Evolutionary conservation across 2,888 invertebrate species (phyloP), one percentile per base, ranked within the genome.

Genomic region (Nasonovia ribisnigri): DNA sequence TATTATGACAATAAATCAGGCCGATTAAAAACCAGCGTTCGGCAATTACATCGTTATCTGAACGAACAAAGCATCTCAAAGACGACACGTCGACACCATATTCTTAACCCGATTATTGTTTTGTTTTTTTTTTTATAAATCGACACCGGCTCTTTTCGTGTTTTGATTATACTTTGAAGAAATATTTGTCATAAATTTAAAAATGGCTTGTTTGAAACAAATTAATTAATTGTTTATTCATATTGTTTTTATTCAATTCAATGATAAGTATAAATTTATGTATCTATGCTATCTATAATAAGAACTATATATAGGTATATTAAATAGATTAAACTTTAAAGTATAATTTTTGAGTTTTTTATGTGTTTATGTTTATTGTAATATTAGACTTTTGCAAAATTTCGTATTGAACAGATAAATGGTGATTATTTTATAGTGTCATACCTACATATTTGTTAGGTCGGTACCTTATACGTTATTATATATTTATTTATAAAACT

Each of bases 11-110:
- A 46, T 43, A 46, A 57, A 91, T 92, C 16, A 20, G 11, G 1
- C 26, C 88, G 92, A 92, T 92, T 92, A 92, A 88, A 51, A 90
- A 90, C n/a, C 26, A 88, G n/a, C 29, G 51, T 88, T 48, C 36
- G 46, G 57, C 67, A 88, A 88, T 92, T 88, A 67, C 87, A 87
- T 87, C 26, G n/a, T 84, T 91, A 57, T 84, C 24, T 91, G 54
- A 3, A n/a, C 26, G 86, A 57, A 91, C 43, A 91, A 91, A 57
- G 46, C 57, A 24, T 91, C 67, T 77, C 84, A 91, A 91, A 91
- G 51, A 51, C 29, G 51, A 51, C 29, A 43, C 54, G 13, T 43
- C n/a, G 4, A 43, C 20, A 29, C 29, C n/a, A 20, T 60, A 48
- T 48, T 77, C 13, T 77, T 20, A 46, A 46, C 4, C 43, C 16